phyloP scores from a whole-genome alignment of 2,797 vertebrate species.

The Telmatherina bonti region DNA sequence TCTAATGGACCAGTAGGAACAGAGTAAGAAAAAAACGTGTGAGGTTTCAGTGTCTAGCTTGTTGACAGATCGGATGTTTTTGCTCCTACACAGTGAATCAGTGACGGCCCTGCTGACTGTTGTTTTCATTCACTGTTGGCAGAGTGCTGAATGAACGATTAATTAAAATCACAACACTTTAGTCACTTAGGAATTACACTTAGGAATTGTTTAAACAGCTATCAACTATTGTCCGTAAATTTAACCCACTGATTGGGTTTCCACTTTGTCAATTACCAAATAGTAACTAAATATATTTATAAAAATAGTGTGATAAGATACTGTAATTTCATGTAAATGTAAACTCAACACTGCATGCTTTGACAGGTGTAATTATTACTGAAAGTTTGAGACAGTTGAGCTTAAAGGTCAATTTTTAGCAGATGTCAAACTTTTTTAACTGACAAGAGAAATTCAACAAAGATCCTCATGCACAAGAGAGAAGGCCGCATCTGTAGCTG shows the following conservation, averaged over 20 bases:
- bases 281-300: constrained; percentile 5
- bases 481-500: constrained; percentile 14
- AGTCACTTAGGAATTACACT: constrained; percentile 1
- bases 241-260: neutral
- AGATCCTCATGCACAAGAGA: neutral
- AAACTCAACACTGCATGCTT: neutral
- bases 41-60: constrained; percentile 31
- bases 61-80: constrained; percentile 47
- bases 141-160: constrained; percentile 18
- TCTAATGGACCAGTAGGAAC: constrained; percentile 2
- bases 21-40: constrained; percentile 39
- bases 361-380: constrained; percentile 1
- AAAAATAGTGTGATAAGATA: neutral
- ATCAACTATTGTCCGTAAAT: neutral
- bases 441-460: constrained; percentile 21
- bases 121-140: constrained; percentile 36
- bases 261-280: neutral
- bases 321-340: neutral
- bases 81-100: constrained; percentile 35
- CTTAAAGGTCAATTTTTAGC: constrained; percentile 27
- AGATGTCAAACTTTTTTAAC: neutral
- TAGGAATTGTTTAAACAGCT: constrained; percentile 31
- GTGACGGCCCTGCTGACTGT: constrained; percentile 9
- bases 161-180: constrained; percentile 18
- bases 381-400: neutral